A percentile compares a stretch with the other conserved stretches of the same genome.
Conservation (phyloP, 2,797 vertebrate species). For the Manis crassicaudata region DNA sequence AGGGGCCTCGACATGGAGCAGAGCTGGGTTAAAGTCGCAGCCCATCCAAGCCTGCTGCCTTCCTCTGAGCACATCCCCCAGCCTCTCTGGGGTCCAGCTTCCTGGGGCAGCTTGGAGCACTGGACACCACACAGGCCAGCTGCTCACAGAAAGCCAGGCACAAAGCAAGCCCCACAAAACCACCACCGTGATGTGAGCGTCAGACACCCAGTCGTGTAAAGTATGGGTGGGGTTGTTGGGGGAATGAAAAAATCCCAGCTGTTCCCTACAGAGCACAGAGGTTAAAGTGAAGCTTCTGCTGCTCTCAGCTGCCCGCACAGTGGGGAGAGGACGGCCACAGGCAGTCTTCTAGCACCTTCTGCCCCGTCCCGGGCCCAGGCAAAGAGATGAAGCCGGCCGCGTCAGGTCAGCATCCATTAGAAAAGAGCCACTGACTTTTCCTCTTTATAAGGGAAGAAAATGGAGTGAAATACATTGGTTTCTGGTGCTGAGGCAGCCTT, state of each 20-base stretch:
- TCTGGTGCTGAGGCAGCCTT: background rate
- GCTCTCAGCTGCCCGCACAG: no score
- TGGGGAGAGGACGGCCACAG: no score
- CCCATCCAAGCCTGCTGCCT: background rate
- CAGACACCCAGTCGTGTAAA: no score
- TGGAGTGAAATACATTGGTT: background rate
- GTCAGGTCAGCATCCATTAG: no score
- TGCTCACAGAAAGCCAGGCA: background rate
- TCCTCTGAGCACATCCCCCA: rapidly evolving
- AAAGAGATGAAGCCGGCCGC: background rate
- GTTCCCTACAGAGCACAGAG: no score
- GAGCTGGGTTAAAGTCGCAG: background rate
- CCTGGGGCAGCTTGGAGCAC: background rate
- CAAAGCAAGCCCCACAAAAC: background rate
- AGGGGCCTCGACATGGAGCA: background rate
- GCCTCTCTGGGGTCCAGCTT: background rate
- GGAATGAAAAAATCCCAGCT: no score
- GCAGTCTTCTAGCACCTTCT: no score
- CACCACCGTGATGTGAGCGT: no score
- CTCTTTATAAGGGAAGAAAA: background rate
- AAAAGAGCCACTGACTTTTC: background rate
- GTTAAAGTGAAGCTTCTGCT: no score
- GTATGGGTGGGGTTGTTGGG: no score
- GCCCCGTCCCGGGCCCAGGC: no score
- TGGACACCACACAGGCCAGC: background rate